Evolutionary conservation across 2,888 invertebrate species (phyloP).

Genomic region (Lasioglossum marginatum): DNA sequence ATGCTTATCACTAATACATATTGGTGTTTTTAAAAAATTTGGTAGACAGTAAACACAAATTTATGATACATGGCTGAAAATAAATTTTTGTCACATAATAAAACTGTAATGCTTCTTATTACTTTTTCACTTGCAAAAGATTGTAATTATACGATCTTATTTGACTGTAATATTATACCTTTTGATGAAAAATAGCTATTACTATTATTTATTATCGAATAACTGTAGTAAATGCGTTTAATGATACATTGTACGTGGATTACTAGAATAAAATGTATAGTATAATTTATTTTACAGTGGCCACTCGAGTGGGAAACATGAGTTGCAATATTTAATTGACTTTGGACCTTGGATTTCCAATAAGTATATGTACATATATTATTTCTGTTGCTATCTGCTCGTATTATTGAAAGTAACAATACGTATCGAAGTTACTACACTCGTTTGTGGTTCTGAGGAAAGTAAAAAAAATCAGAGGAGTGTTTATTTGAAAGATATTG

Average conservation of each 20-base stretch:
- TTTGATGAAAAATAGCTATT: neutral
- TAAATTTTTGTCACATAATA: neutral
- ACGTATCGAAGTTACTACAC: neutral
- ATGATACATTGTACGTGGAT: too few relatives aligned
- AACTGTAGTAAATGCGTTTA: too few relatives aligned
- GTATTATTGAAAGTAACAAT: neutral
- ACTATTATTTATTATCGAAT: neutral
- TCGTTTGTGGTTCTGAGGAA: neutral
- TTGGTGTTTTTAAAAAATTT: neutral
- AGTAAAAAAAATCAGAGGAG: neutral
- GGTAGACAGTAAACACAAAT: neutral
- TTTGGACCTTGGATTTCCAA: neutral
- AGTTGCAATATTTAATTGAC: neutral
- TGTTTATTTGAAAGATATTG: neutral
- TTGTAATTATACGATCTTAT: neutral
- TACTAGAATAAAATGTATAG: neutral
- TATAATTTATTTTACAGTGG: neutral
- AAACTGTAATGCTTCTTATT: neutral
- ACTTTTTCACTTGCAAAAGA: neutral
- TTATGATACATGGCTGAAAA: neutral
- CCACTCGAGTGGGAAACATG: neutral
- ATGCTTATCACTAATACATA: neutral
- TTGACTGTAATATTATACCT: neutral
- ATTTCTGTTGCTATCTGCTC: neutral
- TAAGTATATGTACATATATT: neutral